Conservation (phyloP, 2,888 invertebrate genomes). For the Patella depressa region DNA sequence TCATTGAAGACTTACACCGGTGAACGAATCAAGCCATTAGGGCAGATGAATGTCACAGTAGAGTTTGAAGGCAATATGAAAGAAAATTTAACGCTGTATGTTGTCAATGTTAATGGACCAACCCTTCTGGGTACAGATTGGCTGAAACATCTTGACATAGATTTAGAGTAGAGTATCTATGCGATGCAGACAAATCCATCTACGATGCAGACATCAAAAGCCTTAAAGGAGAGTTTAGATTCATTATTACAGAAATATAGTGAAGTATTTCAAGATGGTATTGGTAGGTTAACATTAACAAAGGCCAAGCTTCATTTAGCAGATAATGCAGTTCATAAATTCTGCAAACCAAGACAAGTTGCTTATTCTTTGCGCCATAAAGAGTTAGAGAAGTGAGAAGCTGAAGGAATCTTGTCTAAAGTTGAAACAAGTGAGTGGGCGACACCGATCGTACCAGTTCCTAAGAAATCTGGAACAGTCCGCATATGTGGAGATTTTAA, state of each 20-base stretch:
- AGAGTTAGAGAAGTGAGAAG: conserved; percentile 19
- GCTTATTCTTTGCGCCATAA: conserved; percentile 31
- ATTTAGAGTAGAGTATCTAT: too few relatives aligned
- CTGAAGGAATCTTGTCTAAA: conserved; percentile 18
- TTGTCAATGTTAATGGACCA: neutral
- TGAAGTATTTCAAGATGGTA: neutral
- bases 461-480: conserved; percentile 31
- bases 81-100: neutral
- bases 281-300: neutral
- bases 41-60: conserved; percentile 2
- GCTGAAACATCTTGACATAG: neutral
- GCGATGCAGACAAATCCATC: neutral
- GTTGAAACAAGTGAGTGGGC: conserved; percentile 34
- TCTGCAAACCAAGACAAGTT: conserved; percentile 42
- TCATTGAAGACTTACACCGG: neutral
- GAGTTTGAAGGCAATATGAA: neutral
- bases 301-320: conserved; percentile 31
- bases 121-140: neutral
- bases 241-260: neutral
- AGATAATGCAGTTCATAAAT: conserved; percentile 31
- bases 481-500: conserved; percentile 52
- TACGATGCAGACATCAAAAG: neutral
- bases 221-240: neutral
- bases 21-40: neutral
- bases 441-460: conserved; percentile 32